Evolutionary conservation across 2,113 vertebrate species (phyloP).

Genomic region (Chloebia gouldiae): DNA sequence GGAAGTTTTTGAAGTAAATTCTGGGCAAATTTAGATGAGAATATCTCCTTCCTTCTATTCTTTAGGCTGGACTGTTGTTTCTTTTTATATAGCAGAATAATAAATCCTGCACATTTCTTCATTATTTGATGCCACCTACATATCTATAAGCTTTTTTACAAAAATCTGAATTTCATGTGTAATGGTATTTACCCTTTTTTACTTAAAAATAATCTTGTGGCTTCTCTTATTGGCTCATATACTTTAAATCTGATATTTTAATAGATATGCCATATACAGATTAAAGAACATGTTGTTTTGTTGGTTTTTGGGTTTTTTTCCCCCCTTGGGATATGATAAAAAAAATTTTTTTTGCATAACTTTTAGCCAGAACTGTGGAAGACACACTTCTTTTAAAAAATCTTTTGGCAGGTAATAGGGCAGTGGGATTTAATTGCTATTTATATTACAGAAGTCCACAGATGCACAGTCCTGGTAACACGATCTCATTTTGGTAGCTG

Average conservation of each 20-base stretch:
- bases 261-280: neutral
- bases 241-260: neutral
- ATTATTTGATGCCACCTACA: neutral
- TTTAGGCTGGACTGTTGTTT: neutral
- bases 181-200: neutral
- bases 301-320: neutral
- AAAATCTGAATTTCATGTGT: neutral
- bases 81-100: neutral
- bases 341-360: neutral
- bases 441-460: neutral
- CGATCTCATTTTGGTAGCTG: slow-evolving; percentile 7
- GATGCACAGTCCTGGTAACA: neutral
- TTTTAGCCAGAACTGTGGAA: neutral
- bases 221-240: neutral
- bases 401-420: neutral
- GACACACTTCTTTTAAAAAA: neutral
- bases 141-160: neutral
- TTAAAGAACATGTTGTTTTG: neutral
- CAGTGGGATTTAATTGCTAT: slow-evolving; percentile 8
- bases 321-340: neutral
- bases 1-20: neutral
- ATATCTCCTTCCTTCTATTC: neutral
- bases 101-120: neutral
- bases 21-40: neutral
- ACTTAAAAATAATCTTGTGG: neutral